phyloP scores from a whole-genome alignment of 2,888 invertebrate genomes.

The Cryptocephalus primarius region DNA sequence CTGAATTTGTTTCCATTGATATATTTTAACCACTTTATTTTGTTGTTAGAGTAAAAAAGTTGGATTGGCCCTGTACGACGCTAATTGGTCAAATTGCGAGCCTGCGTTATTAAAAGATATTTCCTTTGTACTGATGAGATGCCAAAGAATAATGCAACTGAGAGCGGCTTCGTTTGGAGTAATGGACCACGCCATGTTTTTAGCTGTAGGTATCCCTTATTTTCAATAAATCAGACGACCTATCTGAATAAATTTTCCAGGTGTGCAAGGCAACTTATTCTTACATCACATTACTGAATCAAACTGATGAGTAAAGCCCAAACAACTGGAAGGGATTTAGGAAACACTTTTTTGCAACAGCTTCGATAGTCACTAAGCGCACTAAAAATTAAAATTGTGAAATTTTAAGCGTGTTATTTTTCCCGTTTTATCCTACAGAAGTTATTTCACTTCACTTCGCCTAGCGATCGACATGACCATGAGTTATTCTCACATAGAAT shows the following conservation, averaged over 20 bases:
- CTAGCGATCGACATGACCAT: no score
- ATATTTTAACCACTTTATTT: not conserved
- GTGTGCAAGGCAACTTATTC: conserved; percentile 10
- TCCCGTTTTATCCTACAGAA: no score
- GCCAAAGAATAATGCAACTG: conserved; percentile 3
- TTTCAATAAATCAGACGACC: not conserved
- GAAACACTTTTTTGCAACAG: no score
- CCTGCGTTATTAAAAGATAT: conserved; percentile 7
- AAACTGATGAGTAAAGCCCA: conserved; percentile 1
- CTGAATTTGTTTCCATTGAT: no score
- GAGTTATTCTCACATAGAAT: no score
- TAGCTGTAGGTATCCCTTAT: conserved; percentile 4
- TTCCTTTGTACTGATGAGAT: conserved; percentile 8
- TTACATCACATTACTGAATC: conserved; percentile 8
- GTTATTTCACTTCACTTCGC: no score
- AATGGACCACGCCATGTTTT: conserved; percentile 8
- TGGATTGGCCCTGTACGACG: conserved; percentile 3
- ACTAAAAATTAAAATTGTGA: no score
- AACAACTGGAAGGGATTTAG: not conserved
- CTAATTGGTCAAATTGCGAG: conserved; percentile 7
- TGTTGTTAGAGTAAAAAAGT: conserved; percentile 4
- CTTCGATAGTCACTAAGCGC: no score
- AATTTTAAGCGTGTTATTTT: no score
- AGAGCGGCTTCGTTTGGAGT: conserved; percentile 8
- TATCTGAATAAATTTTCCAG: conserved; percentile 3